Evolutionary conservation across 2,113 vertebrate species (phyloP).

Genomic region (Pomatostomus ruficeps): DNA sequence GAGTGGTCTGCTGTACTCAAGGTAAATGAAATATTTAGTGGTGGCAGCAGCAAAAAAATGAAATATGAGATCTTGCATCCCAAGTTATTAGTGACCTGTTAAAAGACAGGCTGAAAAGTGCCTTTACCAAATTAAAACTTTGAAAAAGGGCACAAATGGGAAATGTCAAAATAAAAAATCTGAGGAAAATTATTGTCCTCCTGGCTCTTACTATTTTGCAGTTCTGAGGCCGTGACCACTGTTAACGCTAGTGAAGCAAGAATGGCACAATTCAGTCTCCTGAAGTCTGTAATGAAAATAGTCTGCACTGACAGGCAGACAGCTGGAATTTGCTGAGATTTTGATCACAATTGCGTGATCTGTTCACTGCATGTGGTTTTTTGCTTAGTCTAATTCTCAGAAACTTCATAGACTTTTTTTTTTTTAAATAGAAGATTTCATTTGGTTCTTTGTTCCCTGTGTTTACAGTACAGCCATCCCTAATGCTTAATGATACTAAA

Average conservation of each 20-base stretch:
- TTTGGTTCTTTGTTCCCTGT: slow-evolving; percentile 50
- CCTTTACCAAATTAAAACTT: slow-evolving; percentile 78
- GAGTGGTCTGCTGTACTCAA: slow-evolving; percentile 46
- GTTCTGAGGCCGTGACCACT: slow-evolving; percentile 56
- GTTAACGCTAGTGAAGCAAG: slow-evolving; percentile 52
- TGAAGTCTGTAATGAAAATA: slow-evolving; percentile 57
- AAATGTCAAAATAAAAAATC: slow-evolving; percentile 74
- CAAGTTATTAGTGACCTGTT: slow-evolving; percentile 77
- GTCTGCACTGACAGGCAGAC: slow-evolving; percentile 17
- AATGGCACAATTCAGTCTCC: slow-evolving; percentile 49
- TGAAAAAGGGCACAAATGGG: slow-evolving; percentile 72
- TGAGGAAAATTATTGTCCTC: slow-evolving; percentile 69
- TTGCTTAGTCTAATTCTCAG: slow-evolving; percentile 56
- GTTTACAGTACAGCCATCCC: slow-evolving; percentile 53
- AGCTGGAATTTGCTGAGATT: slow-evolving; percentile 34
- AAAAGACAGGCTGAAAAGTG: slow-evolving; percentile 73
- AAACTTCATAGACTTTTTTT: neutral
- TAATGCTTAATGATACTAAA: slow-evolving; percentile 58
- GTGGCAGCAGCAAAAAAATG: slow-evolving; percentile 68
- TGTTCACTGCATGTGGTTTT: slow-evolving; percentile 10
- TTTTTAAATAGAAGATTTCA: slow-evolving; percentile 41
- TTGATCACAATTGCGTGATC: slow-evolving; percentile 25
- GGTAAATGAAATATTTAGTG: slow-evolving; percentile 77
- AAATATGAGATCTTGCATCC: slow-evolving; percentile 73
- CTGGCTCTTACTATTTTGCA: slow-evolving; percentile 66